Evolutionary conservation across 2,113 vertebrate genomes (phyloP).

Genomic region (Microcebus lehilahytsara): DNA sequence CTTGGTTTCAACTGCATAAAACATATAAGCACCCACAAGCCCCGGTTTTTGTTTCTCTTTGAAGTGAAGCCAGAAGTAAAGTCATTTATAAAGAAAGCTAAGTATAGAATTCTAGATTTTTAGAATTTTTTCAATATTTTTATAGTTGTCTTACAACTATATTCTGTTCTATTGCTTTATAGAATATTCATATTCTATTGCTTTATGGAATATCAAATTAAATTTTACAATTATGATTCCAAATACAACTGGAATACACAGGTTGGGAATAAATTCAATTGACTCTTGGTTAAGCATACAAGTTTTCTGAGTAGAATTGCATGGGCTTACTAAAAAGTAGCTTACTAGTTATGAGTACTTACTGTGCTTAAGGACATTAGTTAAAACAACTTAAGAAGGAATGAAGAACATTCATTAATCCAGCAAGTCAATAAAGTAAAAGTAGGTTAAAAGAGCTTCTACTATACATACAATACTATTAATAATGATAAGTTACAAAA

Average conservation of each 20-base stretch:
- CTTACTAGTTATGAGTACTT: neutral
- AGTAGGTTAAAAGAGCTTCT: neutral
- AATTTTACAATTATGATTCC: neutral
- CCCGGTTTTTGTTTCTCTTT: neutral
- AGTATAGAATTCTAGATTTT: neutral
- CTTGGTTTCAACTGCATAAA: neutral
- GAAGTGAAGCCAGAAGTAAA: neutral
- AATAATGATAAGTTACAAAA: neutral
- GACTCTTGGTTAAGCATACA: neutral
- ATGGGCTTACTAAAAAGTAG: neutral
- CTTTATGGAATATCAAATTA: conserved; percentile 28
- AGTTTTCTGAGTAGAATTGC: neutral
- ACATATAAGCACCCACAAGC: neutral
- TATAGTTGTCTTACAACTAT: neutral
- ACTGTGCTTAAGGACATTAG: neutral
- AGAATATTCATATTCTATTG: neutral
- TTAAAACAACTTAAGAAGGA: neutral
- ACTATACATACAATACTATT: neutral
- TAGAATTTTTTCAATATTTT: neutral
- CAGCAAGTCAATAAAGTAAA: neutral
- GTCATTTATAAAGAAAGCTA: conserved; percentile 25
- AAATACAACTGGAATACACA: neutral
- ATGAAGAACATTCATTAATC: neutral
- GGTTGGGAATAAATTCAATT: neutral
- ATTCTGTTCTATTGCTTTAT: neutral